Evolutionary conservation across 2,888 invertebrate species (phyloP).

Genomic region (Cylloceria caligata): DNA sequence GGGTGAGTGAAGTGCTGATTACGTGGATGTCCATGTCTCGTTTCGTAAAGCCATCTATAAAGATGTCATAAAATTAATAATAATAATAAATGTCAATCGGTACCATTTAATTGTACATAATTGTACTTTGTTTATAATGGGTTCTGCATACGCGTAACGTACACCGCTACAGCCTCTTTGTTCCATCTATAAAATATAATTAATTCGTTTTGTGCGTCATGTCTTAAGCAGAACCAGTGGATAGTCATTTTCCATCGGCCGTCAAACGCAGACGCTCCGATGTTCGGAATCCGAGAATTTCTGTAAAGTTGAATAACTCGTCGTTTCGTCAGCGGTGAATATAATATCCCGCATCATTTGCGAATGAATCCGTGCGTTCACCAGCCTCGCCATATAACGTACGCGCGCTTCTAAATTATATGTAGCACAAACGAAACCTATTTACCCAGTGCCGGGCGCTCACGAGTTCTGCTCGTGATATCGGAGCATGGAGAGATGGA

Average conservation of each 20-base stretch:
- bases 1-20: neutral
- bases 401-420: slow-evolving; percentile 31
- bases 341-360: slow-evolving; percentile 35
- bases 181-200: slow-evolving; percentile 51
- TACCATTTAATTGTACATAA: neutral
- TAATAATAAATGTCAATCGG: neutral
- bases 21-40: neutral
- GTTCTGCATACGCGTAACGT: neutral
- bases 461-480: slow-evolving; percentile 31
- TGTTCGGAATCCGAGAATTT: slow-evolving; percentile 10
- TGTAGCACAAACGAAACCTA: slow-evolving; percentile 43
- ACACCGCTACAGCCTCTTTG: neutral
- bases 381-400: neutral
- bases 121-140: too few relatives aligned
- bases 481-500: slow-evolving; percentile 8
- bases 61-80: too few relatives aligned
- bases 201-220: slow-evolving; percentile 34
- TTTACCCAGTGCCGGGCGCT: slow-evolving; percentile 32
- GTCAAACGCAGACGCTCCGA: slow-evolving; percentile 45
- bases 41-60: neutral
- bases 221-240: slow-evolving; percentile 43
- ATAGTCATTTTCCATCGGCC: slow-evolving; percentile 35
- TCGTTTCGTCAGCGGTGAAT: slow-evolving; percentile 1
- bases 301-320: slow-evolving; percentile 29
- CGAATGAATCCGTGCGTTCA: slow-evolving; percentile 14